phyloP scores from a whole-genome alignment of 2,113 vertebrate species.

The Chloropsis hardwickii region DNA sequence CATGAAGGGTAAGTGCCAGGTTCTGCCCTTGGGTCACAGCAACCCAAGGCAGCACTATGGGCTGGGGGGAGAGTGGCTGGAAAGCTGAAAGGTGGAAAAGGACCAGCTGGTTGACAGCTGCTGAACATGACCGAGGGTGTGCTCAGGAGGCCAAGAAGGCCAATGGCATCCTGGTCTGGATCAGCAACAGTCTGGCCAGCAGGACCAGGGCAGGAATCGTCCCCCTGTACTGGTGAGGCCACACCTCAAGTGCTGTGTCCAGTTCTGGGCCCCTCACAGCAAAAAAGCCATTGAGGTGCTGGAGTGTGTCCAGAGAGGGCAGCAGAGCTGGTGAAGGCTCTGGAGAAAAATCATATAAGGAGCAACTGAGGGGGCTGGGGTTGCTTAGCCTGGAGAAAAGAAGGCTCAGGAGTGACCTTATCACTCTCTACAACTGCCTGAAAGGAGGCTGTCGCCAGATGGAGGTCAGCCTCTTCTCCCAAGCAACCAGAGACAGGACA shows the following conservation, averaged over 20 bases:
- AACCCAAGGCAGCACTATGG: rapidly evolving
- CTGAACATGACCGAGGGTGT: neutral
- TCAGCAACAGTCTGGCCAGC: neutral
- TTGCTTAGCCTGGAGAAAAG: neutral
- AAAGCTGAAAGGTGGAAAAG: neutral
- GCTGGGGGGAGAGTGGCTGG: neutral
- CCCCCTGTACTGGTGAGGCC: neutral
- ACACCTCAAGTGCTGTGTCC: neutral
- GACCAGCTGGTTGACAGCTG: rapidly evolving
- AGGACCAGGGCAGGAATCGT: neutral
- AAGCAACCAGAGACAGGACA: neutral
- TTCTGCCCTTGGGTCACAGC: neutral
- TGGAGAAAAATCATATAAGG: neutral
- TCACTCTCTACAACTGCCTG: neutral
- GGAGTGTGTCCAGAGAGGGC: neutral
- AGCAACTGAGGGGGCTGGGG: neutral
- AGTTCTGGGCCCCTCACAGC: neutral
- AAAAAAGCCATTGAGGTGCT: neutral
- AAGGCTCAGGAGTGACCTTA: neutral
- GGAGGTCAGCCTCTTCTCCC: neutral
- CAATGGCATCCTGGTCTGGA: neutral
- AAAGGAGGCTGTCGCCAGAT: neutral
- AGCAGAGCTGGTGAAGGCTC: neutral
- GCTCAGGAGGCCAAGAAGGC: neutral
- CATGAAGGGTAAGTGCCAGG: neutral